These are phyloP conservation scores for Lepidocyrtoides sp. DNA, from an alignment of 2,888 invertebrate species.

Conservation along the genomic window DNA sequence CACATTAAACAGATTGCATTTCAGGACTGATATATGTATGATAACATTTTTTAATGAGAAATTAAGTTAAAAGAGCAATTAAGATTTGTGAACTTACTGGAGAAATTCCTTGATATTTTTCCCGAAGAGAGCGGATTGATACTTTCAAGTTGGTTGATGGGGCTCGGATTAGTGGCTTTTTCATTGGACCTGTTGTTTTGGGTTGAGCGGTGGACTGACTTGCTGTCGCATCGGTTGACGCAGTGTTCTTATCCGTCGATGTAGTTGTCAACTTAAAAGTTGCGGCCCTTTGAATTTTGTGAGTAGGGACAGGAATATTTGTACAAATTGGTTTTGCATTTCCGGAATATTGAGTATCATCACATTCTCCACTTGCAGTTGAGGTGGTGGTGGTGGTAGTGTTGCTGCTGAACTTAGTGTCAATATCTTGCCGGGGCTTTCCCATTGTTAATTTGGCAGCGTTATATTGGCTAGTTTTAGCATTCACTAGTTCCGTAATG, in stretches of 20 bases:
- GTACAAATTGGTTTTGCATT: neutral
- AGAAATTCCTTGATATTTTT: neutral
- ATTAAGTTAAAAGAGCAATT: too few relatives aligned
- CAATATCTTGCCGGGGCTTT: neutral
- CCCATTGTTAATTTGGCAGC: too few relatives aligned
- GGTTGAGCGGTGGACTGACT: too few relatives aligned
- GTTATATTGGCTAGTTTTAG: neutral
- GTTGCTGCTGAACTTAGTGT: neutral
- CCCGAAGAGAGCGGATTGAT: neutral
- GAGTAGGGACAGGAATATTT: neutral
- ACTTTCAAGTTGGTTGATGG: too few relatives aligned
- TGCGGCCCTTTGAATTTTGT: neutral
- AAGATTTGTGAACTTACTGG: neutral
- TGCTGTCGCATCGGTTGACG: too few relatives aligned
- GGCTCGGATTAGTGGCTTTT: too few relatives aligned
- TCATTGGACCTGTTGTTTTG: neutral
- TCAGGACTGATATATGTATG: neutral
- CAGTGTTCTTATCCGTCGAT: too few relatives aligned
- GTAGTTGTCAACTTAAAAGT: neutral
- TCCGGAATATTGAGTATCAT: too few relatives aligned
- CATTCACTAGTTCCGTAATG: neutral
- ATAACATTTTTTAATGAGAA: neutral
- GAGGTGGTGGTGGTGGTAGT: too few relatives aligned
- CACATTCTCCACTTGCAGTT: too few relatives aligned
- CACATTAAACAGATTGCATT: neutral